phyloP scores from a whole-genome alignment of 2,113 vertebrate genomes.

The Bubo bubo region DNA sequence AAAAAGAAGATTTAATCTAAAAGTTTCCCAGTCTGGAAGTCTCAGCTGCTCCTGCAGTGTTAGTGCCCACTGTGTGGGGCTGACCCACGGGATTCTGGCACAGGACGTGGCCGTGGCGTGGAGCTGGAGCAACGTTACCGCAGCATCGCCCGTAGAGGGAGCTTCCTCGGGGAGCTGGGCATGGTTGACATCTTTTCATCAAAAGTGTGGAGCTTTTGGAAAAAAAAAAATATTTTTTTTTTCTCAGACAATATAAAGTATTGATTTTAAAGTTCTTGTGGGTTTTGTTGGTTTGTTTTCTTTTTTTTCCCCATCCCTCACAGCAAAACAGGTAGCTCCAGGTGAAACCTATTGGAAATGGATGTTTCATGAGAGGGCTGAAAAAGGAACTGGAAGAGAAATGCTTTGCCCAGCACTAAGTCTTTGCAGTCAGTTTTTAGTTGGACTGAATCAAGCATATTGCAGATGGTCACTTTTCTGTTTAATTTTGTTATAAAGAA shows the following conservation, averaged over 20 bases:
- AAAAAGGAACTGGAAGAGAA: fast-evolving
- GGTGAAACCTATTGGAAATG: background rate
- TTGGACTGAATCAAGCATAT: background rate
- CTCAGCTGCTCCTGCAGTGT: background rate
- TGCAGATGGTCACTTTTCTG: background rate
- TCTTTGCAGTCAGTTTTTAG: background rate
- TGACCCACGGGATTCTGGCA: background rate
- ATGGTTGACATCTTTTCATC: background rate
- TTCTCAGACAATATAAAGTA: background rate
- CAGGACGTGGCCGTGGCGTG: fast-evolving
- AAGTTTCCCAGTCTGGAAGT: background rate
- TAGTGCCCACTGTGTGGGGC: background rate
- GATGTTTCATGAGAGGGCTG: fast-evolving
- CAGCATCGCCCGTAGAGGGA: constrained; percentile 55
- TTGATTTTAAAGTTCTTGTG: background rate
- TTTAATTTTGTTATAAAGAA: background rate
- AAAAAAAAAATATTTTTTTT: background rate
- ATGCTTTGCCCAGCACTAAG: background rate
- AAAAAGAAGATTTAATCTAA: background rate
- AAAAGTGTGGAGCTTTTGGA: background rate
- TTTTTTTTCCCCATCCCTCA: background rate
- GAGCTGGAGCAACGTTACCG: constrained; percentile 4
- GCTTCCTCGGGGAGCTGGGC: constrained; percentile 1
- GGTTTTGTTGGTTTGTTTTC: fast-evolving
- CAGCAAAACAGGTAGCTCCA: background rate